Conservation (phyloP, 2,888 invertebrate species). For the Antitype chi region DNA sequence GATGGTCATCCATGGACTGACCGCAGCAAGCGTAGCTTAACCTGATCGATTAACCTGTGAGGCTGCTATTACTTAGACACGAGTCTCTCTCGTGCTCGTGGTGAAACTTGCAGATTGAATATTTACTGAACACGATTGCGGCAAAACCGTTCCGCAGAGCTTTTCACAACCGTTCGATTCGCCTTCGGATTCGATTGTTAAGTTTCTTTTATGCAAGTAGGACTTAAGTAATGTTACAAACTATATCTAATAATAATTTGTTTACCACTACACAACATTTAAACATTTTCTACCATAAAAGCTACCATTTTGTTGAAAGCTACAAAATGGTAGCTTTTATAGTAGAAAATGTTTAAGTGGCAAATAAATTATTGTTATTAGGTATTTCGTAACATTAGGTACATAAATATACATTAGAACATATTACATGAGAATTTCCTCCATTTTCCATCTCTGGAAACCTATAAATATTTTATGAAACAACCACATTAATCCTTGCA, state of each 20-base stretch:
- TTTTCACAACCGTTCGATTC: not conserved
- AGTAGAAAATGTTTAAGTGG: not conserved
- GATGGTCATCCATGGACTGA: too few relatives aligned
- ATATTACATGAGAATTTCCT: not conserved
- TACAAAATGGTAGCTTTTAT: not conserved
- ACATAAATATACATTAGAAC: not conserved
- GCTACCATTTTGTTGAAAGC: not conserved
- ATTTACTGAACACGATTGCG: not conserved
- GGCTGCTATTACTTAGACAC: too few relatives aligned
- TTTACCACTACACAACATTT: too few relatives aligned
- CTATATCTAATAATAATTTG: too few relatives aligned
- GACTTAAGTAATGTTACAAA: too few relatives aligned
- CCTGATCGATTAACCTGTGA: too few relatives aligned
- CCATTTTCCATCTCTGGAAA: not conserved
- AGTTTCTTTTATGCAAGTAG: not conserved
- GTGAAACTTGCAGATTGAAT: not conserved
- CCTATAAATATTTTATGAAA: not conserved
- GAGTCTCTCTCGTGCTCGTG: not conserved
- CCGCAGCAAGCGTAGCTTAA: too few relatives aligned
- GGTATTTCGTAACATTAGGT: too few relatives aligned
- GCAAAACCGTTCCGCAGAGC: not conserved
- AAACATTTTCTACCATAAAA: too few relatives aligned
- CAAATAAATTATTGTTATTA: too few relatives aligned
- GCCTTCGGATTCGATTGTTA: not conserved
- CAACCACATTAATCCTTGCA: not conserved